Evolutionary conservation across 2,888 invertebrate species (phyloP), one percentile per base, ranked within the genome.

Genomic region (Harpagoxenus sublaevis): DNA sequence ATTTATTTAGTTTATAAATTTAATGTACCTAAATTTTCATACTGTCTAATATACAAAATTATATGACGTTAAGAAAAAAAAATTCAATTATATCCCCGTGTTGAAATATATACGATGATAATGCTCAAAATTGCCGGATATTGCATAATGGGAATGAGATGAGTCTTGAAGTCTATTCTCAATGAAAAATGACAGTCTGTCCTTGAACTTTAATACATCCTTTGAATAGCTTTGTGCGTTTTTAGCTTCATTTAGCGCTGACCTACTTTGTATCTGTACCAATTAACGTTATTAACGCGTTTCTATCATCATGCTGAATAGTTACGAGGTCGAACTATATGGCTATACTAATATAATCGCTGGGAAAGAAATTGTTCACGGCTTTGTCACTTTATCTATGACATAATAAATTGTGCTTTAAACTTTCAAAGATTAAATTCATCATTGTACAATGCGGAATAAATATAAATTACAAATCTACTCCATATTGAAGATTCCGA

Each of bases 201-300:
- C 87, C 88, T 85, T 86, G 86, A 89, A 89, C 84, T 68, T 77
- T 85, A 65, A 35, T 71, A 45, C 15, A 51, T 62, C 31, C 39
- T 55, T 39, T 62, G 55, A 31, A 66, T 55, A 28, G 55, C 10
- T 68, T 57, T 42, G 83, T 65, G 63, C 53, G 71, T 45, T 31
- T 48, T 53, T 45, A 53, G 55, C 39, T 73, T 42, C 65, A 62
- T 78, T 78, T 71, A 73, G 28, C 45, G 65, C 68, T 65, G 87
- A 84, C 84, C 85, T 83, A 86, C 75, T 90, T 90, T 88, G 85
- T 84, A 89, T 90, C 85, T 60, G 86, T 87, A 88, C 66, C 88
- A 90, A 90, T 90, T 90, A 90, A 89, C 86, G 3, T 84, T 63
- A 84, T 88, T 86, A 87, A 89, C 86, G 86, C 85, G 71, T 57